Evolutionary conservation across 2,888 invertebrate genomes (phyloP).

Genomic region (Xanthia icteritia): DNA sequence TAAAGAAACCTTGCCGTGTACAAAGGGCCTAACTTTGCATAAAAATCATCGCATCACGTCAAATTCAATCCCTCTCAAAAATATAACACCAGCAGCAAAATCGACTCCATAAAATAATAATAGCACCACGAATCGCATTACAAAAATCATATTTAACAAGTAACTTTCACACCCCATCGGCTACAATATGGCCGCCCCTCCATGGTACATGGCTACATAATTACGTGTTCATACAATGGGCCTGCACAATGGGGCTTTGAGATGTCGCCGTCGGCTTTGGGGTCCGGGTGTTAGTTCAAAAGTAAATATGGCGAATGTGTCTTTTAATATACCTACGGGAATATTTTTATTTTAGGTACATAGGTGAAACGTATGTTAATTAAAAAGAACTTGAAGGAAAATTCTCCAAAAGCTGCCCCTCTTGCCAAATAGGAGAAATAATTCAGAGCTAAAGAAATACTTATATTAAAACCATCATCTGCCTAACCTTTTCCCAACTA

Average conservation of each 20-base stretch:
- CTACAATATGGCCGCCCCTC: constrained; percentile 68
- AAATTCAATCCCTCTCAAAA: constrained; percentile 39
- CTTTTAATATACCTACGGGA: constrained; percentile 22
- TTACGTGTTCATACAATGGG: constrained; percentile 75
- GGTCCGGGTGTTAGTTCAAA: constrained; percentile 47
- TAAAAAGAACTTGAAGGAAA: not conserved
- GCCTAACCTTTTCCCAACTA: too few species aligned
- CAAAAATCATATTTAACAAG: constrained; percentile 78
- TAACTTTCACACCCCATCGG: constrained; percentile 76
- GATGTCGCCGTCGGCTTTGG: constrained; percentile 51
- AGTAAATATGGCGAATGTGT: constrained; percentile 59
- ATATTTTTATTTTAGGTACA: not conserved
- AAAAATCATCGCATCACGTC: constrained; percentile 10
- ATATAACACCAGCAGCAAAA: constrained; percentile 35
- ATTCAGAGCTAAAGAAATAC: not conserved
- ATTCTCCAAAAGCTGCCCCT: not conserved
- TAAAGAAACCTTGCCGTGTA: too few species aligned
- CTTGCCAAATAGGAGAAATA: not conserved
- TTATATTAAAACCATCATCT: not conserved
- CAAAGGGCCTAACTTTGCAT: not conserved
- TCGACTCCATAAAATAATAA: constrained; percentile 62
- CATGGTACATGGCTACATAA: constrained; percentile 77
- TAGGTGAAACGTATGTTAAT: not conserved
- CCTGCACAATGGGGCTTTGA: constrained; percentile 69
- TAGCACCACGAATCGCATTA: constrained; percentile 74